Percentiles rank a stretch among this genome's conserved stretches.
Evolutionary conservation across 2,888 invertebrate genomes (phyloP).

Genomic region (Nemurella pictetii): DNA sequence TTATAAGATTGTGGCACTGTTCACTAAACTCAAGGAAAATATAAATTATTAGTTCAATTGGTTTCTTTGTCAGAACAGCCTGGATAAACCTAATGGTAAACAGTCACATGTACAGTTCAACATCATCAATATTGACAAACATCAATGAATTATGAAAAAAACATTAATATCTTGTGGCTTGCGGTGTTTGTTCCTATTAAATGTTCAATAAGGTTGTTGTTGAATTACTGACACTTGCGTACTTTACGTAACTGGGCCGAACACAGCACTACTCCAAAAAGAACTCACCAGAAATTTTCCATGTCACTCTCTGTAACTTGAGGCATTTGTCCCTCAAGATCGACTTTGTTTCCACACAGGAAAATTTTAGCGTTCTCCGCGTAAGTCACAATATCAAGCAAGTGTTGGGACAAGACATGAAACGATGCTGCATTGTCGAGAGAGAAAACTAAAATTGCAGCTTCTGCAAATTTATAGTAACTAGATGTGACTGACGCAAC

Average conservation of each 20-base stretch:
- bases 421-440: constrained; percentile 90
- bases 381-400: constrained; percentile 90
- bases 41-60: not conserved
- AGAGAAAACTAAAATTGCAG: constrained; percentile 89
- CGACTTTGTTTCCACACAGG: constrained; percentile 89
- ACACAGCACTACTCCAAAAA: not conserved
- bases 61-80: too few species aligned
- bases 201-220: too few species aligned
- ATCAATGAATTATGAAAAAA: not conserved
- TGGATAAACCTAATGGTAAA: too few species aligned
- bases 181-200: too few species aligned
- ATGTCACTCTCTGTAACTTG: constrained; percentile 86
- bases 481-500: constrained; percentile 93
- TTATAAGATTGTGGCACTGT: constrained; percentile 88
- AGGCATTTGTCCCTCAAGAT: constrained; percentile 70
- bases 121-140: too few species aligned
- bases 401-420: constrained; percentile 87
- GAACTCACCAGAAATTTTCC: constrained; percentile 77
- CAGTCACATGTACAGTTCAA: constrained; percentile 1
- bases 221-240: too few species aligned
- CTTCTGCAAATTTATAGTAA: constrained; percentile 95
- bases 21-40: constrained; percentile 61
- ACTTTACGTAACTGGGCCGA: too few species aligned
- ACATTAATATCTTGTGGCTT: too few species aligned
- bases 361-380: constrained; percentile 95